Evolutionary conservation across 1,140 invertebrate species (phyloP), one percentile per base, ranked within the genome.

Genomic region (Temnothorax longispinosus): DNA sequence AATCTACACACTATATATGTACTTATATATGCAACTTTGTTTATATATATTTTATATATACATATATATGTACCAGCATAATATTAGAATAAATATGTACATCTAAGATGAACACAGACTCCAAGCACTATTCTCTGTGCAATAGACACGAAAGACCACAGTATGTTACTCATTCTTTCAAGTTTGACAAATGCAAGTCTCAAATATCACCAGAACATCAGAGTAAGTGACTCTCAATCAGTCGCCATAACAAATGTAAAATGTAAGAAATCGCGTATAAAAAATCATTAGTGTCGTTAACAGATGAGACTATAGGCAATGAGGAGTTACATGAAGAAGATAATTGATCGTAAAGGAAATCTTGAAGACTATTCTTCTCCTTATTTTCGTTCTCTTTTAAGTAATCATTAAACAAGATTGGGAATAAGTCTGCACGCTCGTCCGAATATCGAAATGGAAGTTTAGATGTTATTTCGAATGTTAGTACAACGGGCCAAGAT

Each of bases 141-240:
- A 52, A 81, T 41, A 69, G 47, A 80, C 27, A 80, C 41, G 32
- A 81, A 69, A 81, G 77, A 10, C 47, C 11, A 72, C 60, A 56
- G 21, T 56, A 58, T 86, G 77, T 80, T 89, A 89, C 13, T 86
- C 71, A 84, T 65, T 85, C 52, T n/a, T 67, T 85, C 32, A 80
- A 80, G 18, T 62, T 41, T 86, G 67, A 15, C 50, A 78, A 80
- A 76, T 69, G 85, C 32, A 85, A 74, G 67, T 75, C 32, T 86
- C 11, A 78, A 91, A 81, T 85, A 89, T 32, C 91, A 91, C 92
- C 93, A 85, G 92, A 93, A 93, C 64, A 94, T 95, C 92, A 94
- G 94, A 95, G 94, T 95, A 95, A 95, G 94, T 95, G 94, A 94
- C 6, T 88, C 65, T 88, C 65, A 76, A 91, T 72, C 32, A 76